Conservation (phyloP, 2,888 invertebrate species). For the Disparrhopalites patrizii region DNA sequence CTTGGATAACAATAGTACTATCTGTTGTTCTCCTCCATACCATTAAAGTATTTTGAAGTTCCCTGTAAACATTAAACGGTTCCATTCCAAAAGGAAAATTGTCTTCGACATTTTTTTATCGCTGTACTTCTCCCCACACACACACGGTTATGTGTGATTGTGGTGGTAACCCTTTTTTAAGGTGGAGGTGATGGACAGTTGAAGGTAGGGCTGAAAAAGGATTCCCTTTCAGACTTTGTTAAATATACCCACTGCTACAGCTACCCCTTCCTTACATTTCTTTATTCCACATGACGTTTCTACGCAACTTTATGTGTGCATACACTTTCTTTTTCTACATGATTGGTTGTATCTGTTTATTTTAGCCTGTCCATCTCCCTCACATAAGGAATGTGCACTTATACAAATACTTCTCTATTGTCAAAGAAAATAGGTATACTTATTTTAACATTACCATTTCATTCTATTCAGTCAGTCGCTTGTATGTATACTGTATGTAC, state of each 20-base stretch:
- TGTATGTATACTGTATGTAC: no score
- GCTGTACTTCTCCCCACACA: no score
- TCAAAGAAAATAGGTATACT: no score
- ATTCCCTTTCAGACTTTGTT: neutral
- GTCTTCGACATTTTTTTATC: neutral
- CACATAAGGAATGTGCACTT: neutral
- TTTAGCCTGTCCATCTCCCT: constrained; percentile 1
- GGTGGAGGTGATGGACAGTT: neutral
- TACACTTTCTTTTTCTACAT: neutral
- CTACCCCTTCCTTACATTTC: no score
- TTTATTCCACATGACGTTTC: neutral
- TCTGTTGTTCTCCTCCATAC: neutral
- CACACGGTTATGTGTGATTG: no score
- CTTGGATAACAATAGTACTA: neutral
- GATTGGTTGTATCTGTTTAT: constrained; percentile 14
- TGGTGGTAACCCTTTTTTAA: no score
- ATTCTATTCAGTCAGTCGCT: no score
- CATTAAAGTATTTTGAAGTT: neutral
- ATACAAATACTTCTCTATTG: constrained; percentile 6
- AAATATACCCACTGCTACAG: neutral
- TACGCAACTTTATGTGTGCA: neutral
- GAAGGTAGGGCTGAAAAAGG: constrained; percentile 9
- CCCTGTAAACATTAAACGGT: neutral
- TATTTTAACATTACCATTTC: no score
- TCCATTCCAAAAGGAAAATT: neutral